Base-by-base conservation (phyloP, 2,113 vertebrate species). In the Muntiacus muntjak region DNA sequence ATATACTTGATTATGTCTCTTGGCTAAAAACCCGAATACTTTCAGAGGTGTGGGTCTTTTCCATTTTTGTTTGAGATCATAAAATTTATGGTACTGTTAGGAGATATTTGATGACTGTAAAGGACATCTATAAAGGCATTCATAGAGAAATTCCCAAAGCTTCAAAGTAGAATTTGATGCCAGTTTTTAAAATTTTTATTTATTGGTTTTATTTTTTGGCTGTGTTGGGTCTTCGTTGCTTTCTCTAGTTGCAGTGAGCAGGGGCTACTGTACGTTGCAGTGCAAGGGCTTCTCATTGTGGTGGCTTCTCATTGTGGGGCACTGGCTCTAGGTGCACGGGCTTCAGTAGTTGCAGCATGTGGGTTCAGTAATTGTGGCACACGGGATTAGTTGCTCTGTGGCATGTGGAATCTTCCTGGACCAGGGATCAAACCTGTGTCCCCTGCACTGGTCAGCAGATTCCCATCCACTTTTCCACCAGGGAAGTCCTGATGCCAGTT, bases 21-120 rank as follows among this genome's bases (percentile, higher is more conserved):
- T 97, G 96, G 87, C 45, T 81, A 96, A 97, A 97, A 90, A 71
- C 84, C 86, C 97, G 60, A 95, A 92, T 98, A 98, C 87, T 84
- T 94, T 97, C 40, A 60, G 83, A 97, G 62, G 58, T 36, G 15
- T 92, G 43, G 67, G 7, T 74, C 91, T 93, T 94, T 62, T 88
- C n/a, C 71, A 52, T 92, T 92, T 84, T 96, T 90, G 76, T 90
- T 94, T 89, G 81, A 96, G 47, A 93, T 83, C 43, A 47, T 52
- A 71, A 91, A 96, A 71, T 91, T 95, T 91, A 52, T 91, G 60
- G 19, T 50, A 58, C 40, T 67, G 19, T 97, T 96, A 95, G 71
- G 91, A 83, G n/a, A 47, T 81, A 55, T 74, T 67, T 96, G 76
- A 94, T 81, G 40, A 85, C n/a, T 94, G 7, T 92, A 82, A 95